Percentiles rank a stretch among this genome's conserved stretches.
phyloP scores from a whole-genome alignment of 2,888 invertebrate genomes.

The Temnothorax unifasciatus region DNA sequence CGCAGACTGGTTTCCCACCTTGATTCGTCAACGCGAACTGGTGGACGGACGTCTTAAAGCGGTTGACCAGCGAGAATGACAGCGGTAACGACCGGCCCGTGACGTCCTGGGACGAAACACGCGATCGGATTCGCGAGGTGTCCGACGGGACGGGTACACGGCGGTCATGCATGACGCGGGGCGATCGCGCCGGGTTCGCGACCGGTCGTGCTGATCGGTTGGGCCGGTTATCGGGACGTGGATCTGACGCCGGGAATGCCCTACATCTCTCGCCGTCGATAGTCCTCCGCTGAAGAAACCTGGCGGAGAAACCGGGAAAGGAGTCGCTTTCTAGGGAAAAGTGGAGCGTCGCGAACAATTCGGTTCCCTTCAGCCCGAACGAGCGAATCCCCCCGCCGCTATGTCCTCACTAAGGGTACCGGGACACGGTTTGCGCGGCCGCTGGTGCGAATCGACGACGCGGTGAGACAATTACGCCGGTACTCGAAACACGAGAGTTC shows the following conservation, averaged over 20 bases:
- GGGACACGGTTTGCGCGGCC: conserved; percentile 6
- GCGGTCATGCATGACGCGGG: conserved; percentile 53
- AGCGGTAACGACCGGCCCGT: conserved; percentile 1
- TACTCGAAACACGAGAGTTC: background rate
- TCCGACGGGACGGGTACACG: conserved; percentile 61
- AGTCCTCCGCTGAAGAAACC: conserved; percentile 9
- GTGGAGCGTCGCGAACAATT: background rate
- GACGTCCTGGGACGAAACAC: conserved; percentile 23
- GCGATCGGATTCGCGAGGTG: conserved; percentile 1
- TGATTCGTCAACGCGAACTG: background rate
- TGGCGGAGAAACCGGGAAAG: background rate
- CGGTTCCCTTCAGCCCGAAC: background rate
- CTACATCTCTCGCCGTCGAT: conserved; percentile 70
- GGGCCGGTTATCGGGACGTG: conserved; percentile 59
- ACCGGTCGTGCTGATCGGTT: conserved; percentile 69
- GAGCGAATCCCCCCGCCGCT: background rate
- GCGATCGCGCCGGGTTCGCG: conserved; percentile 65
- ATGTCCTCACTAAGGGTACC: background rate
- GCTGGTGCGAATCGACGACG: background rate
- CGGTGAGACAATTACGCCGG: conserved; percentile 33
- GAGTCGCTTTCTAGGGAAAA: background rate
- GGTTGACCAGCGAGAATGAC: conserved; percentile 52
- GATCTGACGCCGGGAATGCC: conserved; percentile 72
- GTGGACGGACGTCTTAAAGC: background rate
- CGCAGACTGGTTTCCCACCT: background rate